Conservation (phyloP, 2,888 invertebrate genomes). For the Flabesymbios commensalis region DNA sequence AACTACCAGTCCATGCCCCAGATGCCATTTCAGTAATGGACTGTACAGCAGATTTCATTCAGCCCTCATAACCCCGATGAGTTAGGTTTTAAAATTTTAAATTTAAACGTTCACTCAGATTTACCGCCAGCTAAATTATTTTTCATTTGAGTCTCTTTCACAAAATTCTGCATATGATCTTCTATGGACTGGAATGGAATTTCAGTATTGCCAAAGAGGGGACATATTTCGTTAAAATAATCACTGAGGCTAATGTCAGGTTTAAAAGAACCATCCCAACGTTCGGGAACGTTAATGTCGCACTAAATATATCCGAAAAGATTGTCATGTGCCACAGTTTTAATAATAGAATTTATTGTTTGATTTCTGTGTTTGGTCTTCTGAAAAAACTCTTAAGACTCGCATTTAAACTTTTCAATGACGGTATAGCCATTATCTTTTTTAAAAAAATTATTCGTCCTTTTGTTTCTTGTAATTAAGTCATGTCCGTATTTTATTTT, state of each 20-base stretch:
- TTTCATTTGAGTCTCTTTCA: background rate
- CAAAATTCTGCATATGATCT: background rate
- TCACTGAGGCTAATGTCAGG: background rate
- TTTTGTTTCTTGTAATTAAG: no score
- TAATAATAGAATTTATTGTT: no score
- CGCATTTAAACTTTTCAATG: no score
- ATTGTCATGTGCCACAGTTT: no score
- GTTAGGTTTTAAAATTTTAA: no score
- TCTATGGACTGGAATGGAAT: background rate
- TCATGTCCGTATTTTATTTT: no score
- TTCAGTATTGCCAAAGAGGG: background rate
- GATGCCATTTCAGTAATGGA: background rate
- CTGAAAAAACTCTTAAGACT: no score
- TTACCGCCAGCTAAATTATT: background rate
- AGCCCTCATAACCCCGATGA: slow-evolving; percentile 3
- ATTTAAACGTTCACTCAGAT: no score
- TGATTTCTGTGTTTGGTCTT: no score
- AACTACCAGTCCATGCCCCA: background rate
- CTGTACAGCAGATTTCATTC: background rate
- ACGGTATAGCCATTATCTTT: no score
- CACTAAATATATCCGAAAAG: no score
- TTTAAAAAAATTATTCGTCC: no score
- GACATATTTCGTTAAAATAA: background rate
- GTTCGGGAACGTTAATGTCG: background rate
- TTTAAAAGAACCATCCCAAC: background rate